Evolutionary conservation across 2,113 vertebrate genomes (phyloP).

Genomic region (Henicopernis longicauda): DNA sequence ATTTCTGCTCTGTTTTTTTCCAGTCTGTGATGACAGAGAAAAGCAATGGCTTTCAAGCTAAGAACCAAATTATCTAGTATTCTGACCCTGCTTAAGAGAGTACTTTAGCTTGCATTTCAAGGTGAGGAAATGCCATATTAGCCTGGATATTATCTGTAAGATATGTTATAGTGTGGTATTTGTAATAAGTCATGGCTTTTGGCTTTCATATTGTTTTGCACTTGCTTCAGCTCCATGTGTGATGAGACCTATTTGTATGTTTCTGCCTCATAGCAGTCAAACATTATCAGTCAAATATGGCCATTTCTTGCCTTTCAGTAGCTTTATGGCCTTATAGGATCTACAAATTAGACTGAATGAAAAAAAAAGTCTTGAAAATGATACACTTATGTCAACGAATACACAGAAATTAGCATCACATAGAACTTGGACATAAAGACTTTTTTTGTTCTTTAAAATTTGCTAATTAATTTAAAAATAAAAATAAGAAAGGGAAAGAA

Average conservation of each 20-base stretch:
- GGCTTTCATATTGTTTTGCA: background rate
- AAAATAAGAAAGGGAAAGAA: background rate
- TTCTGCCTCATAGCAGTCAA: background rate
- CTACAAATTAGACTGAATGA: background rate
- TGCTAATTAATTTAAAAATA: background rate
- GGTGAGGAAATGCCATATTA: background rate
- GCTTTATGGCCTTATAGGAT: background rate
- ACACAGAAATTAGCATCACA: background rate
- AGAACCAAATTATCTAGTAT: background rate
- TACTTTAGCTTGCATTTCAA: background rate
- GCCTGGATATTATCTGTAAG: background rate
- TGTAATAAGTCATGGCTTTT: background rate
- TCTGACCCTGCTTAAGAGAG: background rate
- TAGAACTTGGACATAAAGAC: background rate
- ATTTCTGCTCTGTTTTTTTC: slow-evolving; percentile 1
- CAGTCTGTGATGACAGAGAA: background rate
- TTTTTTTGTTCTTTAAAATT: background rate
- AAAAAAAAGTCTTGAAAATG: background rate
- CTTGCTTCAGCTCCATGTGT: background rate
- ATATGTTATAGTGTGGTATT: background rate
- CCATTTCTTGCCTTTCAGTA: background rate
- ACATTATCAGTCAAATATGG: background rate
- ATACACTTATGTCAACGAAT: background rate
- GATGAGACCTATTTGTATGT: background rate
- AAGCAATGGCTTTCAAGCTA: slow-evolving; percentile 40